Conservation (phyloP, 2,888 invertebrate species). For the Myathropa florea region DNA sequence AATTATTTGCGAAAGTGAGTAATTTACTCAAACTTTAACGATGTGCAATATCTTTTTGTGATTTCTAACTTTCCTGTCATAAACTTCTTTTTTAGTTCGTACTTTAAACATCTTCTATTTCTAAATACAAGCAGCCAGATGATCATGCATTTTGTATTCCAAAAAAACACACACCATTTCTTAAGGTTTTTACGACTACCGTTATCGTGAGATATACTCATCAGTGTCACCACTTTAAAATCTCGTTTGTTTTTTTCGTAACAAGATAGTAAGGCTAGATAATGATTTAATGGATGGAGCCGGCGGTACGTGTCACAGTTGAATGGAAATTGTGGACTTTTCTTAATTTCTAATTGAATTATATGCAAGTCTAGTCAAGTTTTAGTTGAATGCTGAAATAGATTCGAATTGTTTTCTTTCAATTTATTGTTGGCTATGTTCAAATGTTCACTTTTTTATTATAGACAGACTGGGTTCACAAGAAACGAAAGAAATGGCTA, state of each 20-base stretch:
- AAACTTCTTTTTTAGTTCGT: background rate
- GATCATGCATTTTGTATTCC: background rate
- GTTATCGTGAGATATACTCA: background rate
- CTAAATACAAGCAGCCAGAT: background rate
- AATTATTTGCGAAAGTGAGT: background rate
- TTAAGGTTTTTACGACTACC: background rate
- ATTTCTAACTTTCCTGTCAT: background rate
- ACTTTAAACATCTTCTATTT: background rate
- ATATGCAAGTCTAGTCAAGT: too few relatives aligned
- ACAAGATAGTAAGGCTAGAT: background rate
- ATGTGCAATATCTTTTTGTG: background rate
- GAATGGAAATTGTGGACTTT: background rate
- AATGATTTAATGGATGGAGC: background rate
- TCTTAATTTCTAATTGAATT: background rate
- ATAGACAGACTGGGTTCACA: too few relatives aligned
- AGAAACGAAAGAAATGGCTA: too few relatives aligned
- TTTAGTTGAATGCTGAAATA: too few relatives aligned
- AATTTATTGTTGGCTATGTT: too few relatives aligned
- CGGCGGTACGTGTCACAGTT: background rate
- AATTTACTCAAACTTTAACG: background rate
- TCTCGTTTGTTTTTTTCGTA: background rate
- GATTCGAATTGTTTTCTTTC: too few relatives aligned
- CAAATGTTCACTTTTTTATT: too few relatives aligned
- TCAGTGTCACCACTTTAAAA: background rate
- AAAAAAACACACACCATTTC: background rate